Evolutionary conservation across 2,797 vertebrate species (phyloP), one percentile per base, ranked within the genome.

Genomic region (Cottoperca gobio): DNA sequence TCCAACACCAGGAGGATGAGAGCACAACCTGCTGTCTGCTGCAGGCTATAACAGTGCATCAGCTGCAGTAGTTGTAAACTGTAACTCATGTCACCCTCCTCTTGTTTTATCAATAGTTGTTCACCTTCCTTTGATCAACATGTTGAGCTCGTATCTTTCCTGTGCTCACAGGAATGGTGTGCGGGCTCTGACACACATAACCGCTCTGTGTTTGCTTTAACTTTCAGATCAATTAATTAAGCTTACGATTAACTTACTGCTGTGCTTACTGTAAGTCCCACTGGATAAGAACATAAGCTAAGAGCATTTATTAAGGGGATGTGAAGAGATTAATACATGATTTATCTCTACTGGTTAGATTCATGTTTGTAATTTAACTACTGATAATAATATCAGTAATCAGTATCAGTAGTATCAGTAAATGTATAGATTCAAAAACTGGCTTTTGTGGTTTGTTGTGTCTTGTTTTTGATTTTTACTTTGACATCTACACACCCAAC

Each of bases 21-120:
- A 86, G 85, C 86, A 84, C 89, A 84, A 23, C 86, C 84, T 89
- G 77, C 79, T 88, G 89, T 67, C 43, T 19, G 65, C 39, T 60
- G 6, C 37, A 76, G 68, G 73, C 8, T 70, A 77, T 35, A 31
- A 64, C 87, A 83, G 14, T 1, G 10, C 8, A 11, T 48, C 14
- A 24, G 42, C 16, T 4, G 3, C 42, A 23, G 54, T 2, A 9
- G 33, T 7, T 49, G 11, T 13, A 8, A 13, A 0, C 12, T 37
- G 24, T 28, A 37, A 8, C 11, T 35, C n/a, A 31, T 26, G 9
- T 23, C 19, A 45, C 9, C n/a, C 12, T 42, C 4, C 24, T 3
- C 1, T 46, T 23, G 2, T 33, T 33, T 31, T 33, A 37, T 28
- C 17, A 40, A 57, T 49, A 14, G 23, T 16, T 13, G 3, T 50